These are phyloP conservation scores for Chaetorhynchus papuensis DNA, from an alignment of 2,113 vertebrate genomes.

Conservation along the genomic window DNA sequence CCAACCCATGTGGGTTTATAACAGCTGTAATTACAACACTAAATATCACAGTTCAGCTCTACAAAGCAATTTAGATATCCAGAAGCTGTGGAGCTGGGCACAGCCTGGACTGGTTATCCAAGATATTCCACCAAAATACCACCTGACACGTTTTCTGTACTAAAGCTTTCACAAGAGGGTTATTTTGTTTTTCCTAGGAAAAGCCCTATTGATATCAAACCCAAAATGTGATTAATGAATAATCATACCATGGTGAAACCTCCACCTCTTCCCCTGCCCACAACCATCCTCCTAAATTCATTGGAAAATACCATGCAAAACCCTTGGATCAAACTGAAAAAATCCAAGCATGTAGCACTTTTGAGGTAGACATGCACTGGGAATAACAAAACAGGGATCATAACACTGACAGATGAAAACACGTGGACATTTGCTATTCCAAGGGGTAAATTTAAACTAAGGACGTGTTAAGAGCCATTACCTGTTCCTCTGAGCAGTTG, in stretches of 20 bases:
- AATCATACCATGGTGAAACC: not conserved
- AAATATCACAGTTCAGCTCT: not conserved
- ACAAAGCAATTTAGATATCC: not conserved
- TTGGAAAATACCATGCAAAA: not conserved
- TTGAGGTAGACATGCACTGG: not conserved
- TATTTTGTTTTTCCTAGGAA: not conserved
- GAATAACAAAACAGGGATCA: not conserved
- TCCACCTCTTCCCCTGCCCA: not conserved
- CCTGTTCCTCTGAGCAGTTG: constrained; percentile 88
- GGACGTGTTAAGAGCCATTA: constrained; percentile 44
- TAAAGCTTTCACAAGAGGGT: not conserved
- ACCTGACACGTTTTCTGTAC: not conserved
- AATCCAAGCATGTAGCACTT: not conserved
- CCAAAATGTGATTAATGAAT: not conserved
- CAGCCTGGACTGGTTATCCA: not conserved
- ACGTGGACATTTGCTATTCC: not conserved
- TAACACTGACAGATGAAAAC: not conserved
- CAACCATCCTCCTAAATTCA: not conserved
- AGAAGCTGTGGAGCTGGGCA: not conserved
- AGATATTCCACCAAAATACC: not conserved
- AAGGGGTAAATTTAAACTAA: not conserved
- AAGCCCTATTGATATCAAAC: not conserved
- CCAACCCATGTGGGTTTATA: not conserved
- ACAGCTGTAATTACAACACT: not conserved
- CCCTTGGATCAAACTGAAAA: not conserved